Evolutionary conservation across 2,888 invertebrate genomes (phyloP), one percentile per base, ranked within the genome.

Genomic region (Drosophila fungiperda): DNA sequence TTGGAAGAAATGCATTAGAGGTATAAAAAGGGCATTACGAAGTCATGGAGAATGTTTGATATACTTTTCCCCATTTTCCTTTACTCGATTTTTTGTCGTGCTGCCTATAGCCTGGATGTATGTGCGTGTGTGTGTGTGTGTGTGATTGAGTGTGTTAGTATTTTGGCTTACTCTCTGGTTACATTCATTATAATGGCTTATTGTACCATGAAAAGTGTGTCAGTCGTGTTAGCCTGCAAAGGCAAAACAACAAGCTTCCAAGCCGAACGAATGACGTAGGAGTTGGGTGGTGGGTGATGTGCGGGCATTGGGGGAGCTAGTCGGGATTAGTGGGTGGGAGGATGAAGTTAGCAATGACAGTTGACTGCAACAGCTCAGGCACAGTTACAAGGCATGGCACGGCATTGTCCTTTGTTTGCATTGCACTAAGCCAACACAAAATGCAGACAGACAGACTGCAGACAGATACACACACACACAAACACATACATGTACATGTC

Each of bases 161-260:
- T 89, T 89, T 89, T 83, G 89, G 89, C 87, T 84, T 88, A 88
- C 70, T 65, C 59, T 69, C 58, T 72, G 86, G 76, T 68, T 73
- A 81, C 80, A 82, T 87, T 89, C 85, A 89, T 85, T 89, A 85
- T 85, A 87, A 85, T 87, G 87, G 88, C 85, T 89, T 89, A 89
- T 85, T 85, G 85, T 89, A 75, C 75, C 89, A 85, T 89, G 89
- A 85, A 85, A 85, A 85, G 88, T 85, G 80, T 85, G 85, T 85
- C 85, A 85, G 89, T 89, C 89, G 78, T 85, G 85, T 84, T 76
- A 72, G 73, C 70, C 73, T 58, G 89, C 84, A 75, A 60, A 73
- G 70, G 72, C 80, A 76, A 38, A 74, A 66, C 65, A 79, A 71
- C 68, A 76, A 80, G 67, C 76, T 76, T 64, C 52, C 45, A 11